These are phyloP conservation scores for Cyrtorhinus lividipennis DNA, from an alignment of 1,140 invertebrate species.

Conservation along the genomic window DNA sequence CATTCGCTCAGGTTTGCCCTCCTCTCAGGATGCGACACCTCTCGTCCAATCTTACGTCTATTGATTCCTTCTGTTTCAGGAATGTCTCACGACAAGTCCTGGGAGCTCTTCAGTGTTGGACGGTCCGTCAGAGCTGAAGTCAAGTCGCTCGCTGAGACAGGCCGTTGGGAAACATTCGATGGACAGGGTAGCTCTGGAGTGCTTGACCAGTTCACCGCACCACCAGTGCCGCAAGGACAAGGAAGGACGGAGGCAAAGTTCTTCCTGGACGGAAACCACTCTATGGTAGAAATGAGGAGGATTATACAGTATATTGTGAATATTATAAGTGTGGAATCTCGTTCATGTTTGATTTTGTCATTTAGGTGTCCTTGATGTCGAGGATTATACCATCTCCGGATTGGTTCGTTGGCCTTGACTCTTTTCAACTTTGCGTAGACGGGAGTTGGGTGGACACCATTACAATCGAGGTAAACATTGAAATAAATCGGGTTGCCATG, in stretches of 20 bases:
- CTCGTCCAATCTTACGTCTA: too few relatives aligned
- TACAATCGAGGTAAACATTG: slow-evolving; percentile 65
- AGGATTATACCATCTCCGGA: slow-evolving; percentile 89
- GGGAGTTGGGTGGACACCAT: slow-evolving; percentile 89
- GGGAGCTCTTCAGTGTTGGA: slow-evolving; percentile 64
- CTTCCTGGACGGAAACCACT: slow-evolving; percentile 82
- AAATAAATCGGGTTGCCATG: too few relatives aligned
- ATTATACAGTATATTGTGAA: too few relatives aligned
- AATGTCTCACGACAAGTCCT: slow-evolving; percentile 65
- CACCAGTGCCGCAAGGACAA: slow-evolving; percentile 55
- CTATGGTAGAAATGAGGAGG: too few relatives aligned
- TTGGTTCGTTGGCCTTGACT: slow-evolving; percentile 95
- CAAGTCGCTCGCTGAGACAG: slow-evolving; percentile 68
- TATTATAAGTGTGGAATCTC: too few relatives aligned
- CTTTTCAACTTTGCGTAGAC: slow-evolving; percentile 80
- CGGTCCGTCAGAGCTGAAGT: slow-evolving; percentile 54
- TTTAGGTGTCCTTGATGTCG: slow-evolving; percentile 68
- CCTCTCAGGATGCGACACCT: too few relatives aligned
- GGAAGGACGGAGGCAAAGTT: slow-evolving; percentile 66
- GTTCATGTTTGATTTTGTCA: too few relatives aligned
- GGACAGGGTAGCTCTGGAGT: slow-evolving; percentile 41
- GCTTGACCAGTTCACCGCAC: slow-evolving; percentile 67
- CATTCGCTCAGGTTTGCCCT: too few relatives aligned
- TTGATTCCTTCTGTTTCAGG: too few relatives aligned
- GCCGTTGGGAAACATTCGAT: slow-evolving; percentile 48